Base-by-base conservation (phyloP, 2,888 invertebrate genomes). In the Catotricha subobsoleta region DNA sequence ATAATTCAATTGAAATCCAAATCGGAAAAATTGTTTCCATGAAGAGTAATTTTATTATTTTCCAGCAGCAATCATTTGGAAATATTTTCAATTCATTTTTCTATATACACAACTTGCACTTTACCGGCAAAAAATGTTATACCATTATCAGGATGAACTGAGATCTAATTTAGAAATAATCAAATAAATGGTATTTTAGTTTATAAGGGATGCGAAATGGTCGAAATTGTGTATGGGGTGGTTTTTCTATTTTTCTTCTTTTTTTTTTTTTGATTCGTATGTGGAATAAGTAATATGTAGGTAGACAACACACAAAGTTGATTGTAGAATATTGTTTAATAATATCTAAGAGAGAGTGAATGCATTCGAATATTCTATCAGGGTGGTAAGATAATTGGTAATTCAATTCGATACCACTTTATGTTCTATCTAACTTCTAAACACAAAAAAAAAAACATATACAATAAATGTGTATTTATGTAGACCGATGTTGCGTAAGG, bases 131-230 rank as follows among this genome's bases (percentile, higher is more conserved):
- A n/a, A n/a, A n/a, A n/a, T n/a, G n/a, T 36, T 8, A 8, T 3
- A 13, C 36, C 36, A 36, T 36, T 36, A 36, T 36, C 36, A 36
- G 15, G 25, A 36, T 36, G 25, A 36, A 36, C 36, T 36, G 36
- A 36, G 40, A 41, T 41, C 35, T 41, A 41, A 41, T 41, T 41
- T 41, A 35, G 21, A 41, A 41, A 41, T 41, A 41, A 41, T 41
- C 41, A 28, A 41, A 41, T 41, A 41, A 41, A 41, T 41, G 41
- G 36, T 34, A 35, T 27, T 41, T 41, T 34, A 27, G 28, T 16
- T 38, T 25, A 8, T 25, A 28, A 27, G 38, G 33, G 33, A 15
- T 33, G 33, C 33, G 33, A 33, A 33, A 33, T 33, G 33, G 33
- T 33, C 33, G 16, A 33, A 33, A 33, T 33, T 18, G 16, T n/a